Percentiles rank a stretch among this genome's conserved stretches.
phyloP scores from a whole-genome alignment of 2,888 invertebrate species.

The Phragmatobia fuliginosa region DNA sequence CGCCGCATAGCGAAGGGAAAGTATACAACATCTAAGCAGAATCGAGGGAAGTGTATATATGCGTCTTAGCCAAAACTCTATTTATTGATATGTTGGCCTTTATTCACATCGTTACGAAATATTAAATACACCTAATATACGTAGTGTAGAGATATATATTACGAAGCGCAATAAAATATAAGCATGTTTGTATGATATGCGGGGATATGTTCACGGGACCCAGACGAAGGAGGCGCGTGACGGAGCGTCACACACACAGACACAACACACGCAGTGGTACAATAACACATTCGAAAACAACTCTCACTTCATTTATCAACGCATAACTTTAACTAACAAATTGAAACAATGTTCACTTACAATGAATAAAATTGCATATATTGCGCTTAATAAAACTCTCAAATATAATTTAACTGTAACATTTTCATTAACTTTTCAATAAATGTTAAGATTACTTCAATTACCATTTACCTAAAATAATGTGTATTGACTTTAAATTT shows the following conservation, averaged over 20 bases:
- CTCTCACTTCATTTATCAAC: conserved; percentile 75
- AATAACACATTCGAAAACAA: conserved; percentile 68
- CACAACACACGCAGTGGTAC: conserved; percentile 46
- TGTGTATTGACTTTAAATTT: conserved; percentile 90
- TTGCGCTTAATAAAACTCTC: conserved; percentile 86
- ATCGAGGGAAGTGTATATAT: conserved; percentile 58
- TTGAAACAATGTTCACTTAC: conserved; percentile 85
- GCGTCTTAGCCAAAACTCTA: conserved; percentile 76
- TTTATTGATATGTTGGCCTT: conserved; percentile 82
- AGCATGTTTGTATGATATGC: conserved; percentile 75
- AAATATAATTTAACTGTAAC: conserved; percentile 87
- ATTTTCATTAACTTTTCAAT: conserved; percentile 85
- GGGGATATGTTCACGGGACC: conserved; percentile 72
- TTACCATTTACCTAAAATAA: conserved; percentile 87
- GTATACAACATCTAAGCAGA: conserved; percentile 52
- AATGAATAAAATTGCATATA: conserved; percentile 86
- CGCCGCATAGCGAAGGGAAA: conserved; percentile 51
- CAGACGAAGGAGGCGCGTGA: conserved; percentile 29
- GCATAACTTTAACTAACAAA: conserved; percentile 86
- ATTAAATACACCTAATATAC: conserved; percentile 71
- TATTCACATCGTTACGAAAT: conserved; percentile 66
- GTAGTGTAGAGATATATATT: conserved; percentile 64
- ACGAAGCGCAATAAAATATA: conserved; percentile 76
- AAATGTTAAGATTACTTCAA: conserved; percentile 85
- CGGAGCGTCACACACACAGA: conserved; percentile 23